phyloP scores from a whole-genome alignment of 2,888 invertebrate genomes.

The Nezara viridula region DNA sequence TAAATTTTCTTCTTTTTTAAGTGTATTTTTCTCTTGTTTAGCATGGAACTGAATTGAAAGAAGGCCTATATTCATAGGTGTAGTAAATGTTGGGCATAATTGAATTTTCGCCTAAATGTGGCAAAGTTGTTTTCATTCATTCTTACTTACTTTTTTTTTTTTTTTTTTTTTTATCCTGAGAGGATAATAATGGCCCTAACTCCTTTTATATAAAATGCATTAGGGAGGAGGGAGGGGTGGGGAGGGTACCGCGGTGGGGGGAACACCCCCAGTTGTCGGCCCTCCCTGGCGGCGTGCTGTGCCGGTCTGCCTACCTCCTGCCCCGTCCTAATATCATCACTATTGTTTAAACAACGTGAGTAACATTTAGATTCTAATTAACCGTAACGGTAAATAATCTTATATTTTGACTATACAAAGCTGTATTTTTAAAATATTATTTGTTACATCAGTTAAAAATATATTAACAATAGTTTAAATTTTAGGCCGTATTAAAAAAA shows the following conservation, averaged over 20 bases:
- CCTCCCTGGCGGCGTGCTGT: constrained; percentile 38
- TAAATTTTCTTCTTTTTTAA: too few relatives aligned
- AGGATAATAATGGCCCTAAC: not conserved
- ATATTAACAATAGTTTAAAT: too few relatives aligned
- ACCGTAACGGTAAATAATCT: not conserved
- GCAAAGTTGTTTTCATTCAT: not conserved
- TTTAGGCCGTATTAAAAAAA: too few relatives aligned
- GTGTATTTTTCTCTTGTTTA: too few relatives aligned
- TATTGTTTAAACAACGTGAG: constrained; percentile 43
- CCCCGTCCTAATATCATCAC: not conserved
- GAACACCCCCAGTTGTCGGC: constrained; percentile 36
- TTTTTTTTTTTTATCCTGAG: not conserved
- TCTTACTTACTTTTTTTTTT: not conserved
- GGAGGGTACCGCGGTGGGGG: not conserved
- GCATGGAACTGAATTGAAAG: too few relatives aligned
- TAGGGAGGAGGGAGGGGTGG: not conserved
- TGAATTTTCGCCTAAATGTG: not conserved
- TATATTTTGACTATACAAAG: not conserved
- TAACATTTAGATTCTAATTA: not conserved
- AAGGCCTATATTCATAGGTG: too few relatives aligned
- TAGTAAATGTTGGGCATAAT: not conserved
- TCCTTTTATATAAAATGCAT: constrained; percentile 32
- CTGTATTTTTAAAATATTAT: not conserved
- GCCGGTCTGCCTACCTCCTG: not conserved
- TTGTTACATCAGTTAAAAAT: too few relatives aligned